Conservation (phyloP, 2,797 vertebrate species). For the Lacerta viridis region DNA sequence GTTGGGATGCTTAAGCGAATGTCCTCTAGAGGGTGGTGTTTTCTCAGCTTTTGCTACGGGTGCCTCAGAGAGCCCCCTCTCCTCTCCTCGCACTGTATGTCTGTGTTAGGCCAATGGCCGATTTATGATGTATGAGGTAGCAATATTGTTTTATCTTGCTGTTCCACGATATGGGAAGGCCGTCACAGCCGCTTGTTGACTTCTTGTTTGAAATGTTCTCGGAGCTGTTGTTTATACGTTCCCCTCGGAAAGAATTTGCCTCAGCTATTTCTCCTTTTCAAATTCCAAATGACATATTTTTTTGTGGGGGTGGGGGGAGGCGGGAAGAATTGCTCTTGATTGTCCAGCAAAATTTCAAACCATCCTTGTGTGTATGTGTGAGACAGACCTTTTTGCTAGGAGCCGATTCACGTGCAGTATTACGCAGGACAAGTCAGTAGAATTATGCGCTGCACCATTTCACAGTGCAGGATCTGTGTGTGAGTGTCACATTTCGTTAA, state of each 20-base stretch:
- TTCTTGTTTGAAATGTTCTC: background rate
- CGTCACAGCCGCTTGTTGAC: background rate
- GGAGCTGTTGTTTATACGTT: background rate
- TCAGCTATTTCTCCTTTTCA: background rate
- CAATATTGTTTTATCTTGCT: conserved; percentile 40
- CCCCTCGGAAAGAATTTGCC: background rate
- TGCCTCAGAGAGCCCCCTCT: background rate
- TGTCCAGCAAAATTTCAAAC: accelerated
- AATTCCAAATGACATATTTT: background rate
- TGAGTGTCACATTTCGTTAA: background rate
- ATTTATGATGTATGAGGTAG: conserved; percentile 39
- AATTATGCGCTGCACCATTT: background rate
- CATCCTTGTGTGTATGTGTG: accelerated
- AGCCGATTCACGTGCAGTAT: too few relatives aligned
- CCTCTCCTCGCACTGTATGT: background rate
- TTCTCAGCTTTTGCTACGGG: conserved; percentile 68
- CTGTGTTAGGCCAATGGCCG: background rate
- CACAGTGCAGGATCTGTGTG: background rate
- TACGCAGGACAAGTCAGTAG: background rate
- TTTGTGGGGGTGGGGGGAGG: too few relatives aligned
- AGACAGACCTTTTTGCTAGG: background rate
- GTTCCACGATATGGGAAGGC: background rate
- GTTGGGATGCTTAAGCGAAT: conserved; percentile 22
- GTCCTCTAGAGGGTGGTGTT: conserved; percentile 77
- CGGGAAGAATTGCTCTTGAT: background rate